Evolutionary conservation across 2,888 invertebrate genomes (phyloP), one percentile per base, ranked within the genome.

Genomic region (Drosophila testacea): DNA sequence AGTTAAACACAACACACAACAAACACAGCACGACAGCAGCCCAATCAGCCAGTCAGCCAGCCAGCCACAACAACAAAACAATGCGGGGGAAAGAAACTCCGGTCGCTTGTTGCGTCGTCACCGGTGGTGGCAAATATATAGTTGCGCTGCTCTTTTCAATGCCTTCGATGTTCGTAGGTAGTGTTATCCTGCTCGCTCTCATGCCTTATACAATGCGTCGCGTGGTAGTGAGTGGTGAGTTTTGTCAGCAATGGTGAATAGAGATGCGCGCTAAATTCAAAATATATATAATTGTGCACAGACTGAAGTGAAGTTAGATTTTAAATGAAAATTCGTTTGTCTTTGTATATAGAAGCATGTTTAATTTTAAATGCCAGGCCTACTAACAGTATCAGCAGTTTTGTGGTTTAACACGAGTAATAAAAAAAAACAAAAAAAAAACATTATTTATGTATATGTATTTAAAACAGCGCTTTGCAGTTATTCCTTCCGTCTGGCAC

Each of bases 401-500:
- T 69, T 63, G 56, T 68, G 59, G 42, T 51, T 57, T 47, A 76
- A 73, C 57, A 69, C 50, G 6, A 61, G 34, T 56, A 54, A 64
- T 65, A 70, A 64, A 71, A 50, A 68, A 67, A 57, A 39, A 59
- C 46, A 36, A 59, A 62, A 64, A 47, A 48, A 57, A 68, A 68
- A 79, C 55, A 54, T 16, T 54, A 32, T 41, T 64, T 22, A 22
- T 22, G 22, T 22, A 22, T 22, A 22, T 22, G 22, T 22, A 22
- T 6, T 34, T 32, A 9, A 10, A 13, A 55, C 10, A 32, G 30
- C 13, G 41, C 13, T 48, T 6, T 10, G 1, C 1, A 1, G 6
- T 54, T 76, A 95, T 78, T 95, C 95, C 52, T 93, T 94, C 30
- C 95, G 93, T 51, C 94, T 94, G 16, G 96, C 95, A 89, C 96